Percentiles rank a stretch among this genome's conserved stretches.
Conservation (phyloP, 2,888 invertebrate species). For the Sisyra terminalis region DNA sequence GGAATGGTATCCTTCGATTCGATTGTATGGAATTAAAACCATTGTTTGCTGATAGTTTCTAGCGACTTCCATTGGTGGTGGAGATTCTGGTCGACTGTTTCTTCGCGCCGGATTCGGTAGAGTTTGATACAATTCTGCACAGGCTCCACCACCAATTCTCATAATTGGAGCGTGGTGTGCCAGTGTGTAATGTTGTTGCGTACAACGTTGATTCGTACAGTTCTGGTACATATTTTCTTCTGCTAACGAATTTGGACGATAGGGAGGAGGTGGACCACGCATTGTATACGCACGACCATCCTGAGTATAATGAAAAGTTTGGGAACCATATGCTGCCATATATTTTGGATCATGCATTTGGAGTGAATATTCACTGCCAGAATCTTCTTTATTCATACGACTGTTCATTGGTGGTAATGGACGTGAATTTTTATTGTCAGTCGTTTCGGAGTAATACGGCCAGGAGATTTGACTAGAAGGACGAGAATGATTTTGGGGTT, state of each 20-base stretch:
- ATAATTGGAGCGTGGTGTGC: constrained; percentile 20
- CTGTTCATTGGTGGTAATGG: constrained; percentile 14
- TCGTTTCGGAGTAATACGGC: constrained; percentile 49
- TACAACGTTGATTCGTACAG: constrained; percentile 27
- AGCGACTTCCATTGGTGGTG: constrained; percentile 41
- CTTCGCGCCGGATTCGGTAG: constrained; percentile 21
- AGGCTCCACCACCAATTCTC: constrained; percentile 20
- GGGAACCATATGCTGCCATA: constrained; percentile 1
- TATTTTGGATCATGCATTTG: constrained; percentile 2
- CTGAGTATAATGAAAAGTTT: constrained; percentile 6
- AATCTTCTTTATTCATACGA: constrained; percentile 3
- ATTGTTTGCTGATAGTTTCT: constrained; percentile 51
- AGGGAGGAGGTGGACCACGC: constrained; percentile 10
- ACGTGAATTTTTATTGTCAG: constrained; percentile 18
- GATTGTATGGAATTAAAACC: constrained; percentile 49
- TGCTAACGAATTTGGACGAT: constrained; percentile 22
- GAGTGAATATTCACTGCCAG: constrained; percentile 2
- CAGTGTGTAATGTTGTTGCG: constrained; percentile 18
- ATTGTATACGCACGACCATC: constrained; percentile 3
- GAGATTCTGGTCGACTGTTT: constrained; percentile 45
- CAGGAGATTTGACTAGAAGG: constrained; percentile 33
- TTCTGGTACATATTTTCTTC: constrained; percentile 34
- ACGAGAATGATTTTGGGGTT: constrained; percentile 25
- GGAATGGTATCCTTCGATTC: constrained; percentile 23
- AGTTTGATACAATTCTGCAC: constrained; percentile 21